These are phyloP conservation scores for Physeter macrocephalus DNA, from an alignment of 2,113 vertebrate genomes.

Conservation along the genomic window DNA sequence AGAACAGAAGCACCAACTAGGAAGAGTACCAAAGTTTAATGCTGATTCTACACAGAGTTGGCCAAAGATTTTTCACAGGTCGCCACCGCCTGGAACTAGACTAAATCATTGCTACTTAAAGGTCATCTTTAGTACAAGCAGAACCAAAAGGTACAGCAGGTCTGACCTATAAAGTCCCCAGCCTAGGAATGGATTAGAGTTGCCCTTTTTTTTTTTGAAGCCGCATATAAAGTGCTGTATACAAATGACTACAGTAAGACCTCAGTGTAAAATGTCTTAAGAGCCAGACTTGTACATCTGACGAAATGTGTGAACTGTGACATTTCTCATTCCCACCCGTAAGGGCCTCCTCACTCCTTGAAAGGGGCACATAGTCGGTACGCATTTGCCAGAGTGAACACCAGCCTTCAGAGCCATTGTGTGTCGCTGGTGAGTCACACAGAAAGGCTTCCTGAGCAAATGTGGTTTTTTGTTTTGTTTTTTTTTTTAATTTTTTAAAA, in stretches of 20 bases:
- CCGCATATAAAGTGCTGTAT: background rate
- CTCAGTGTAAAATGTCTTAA: background rate
- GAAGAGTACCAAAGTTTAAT: background rate
- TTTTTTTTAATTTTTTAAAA: too few species aligned
- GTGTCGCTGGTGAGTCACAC: fast-evolving
- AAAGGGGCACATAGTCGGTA: background rate
- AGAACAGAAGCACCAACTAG: background rate
- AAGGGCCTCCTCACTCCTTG: background rate
- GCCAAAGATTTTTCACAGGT: background rate
- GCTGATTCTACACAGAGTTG: background rate
- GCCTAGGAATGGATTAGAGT: background rate
- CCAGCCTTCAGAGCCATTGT: too few species aligned
- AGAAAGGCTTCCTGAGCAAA: background rate
- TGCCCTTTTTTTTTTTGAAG: background rate
- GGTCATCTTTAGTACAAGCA: background rate
- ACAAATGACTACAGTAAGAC: background rate
- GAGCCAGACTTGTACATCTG: background rate
- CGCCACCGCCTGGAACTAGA: background rate
- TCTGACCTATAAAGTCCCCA: background rate
- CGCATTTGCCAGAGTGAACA: too few species aligned
- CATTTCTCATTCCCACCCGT: background rate
- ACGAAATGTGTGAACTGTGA: background rate
- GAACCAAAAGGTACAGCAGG: background rate
- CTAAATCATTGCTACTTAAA: background rate
- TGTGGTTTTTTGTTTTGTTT: background rate